phyloP scores from a whole-genome alignment of 2,888 invertebrate species.

The Scaptodrosophila latifasciaeformis region DNA sequence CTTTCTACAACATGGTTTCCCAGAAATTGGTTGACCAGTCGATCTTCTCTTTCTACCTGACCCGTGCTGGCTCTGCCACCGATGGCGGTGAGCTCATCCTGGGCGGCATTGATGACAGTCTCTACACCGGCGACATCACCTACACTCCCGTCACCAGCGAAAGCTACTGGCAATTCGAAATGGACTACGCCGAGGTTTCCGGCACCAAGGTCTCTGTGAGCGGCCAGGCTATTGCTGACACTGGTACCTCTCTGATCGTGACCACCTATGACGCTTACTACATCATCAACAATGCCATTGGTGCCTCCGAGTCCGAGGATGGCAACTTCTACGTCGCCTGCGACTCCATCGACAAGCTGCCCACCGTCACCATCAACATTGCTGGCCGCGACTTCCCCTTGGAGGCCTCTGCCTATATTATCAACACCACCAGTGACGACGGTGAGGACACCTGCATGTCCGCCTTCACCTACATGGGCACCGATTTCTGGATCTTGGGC shows the following conservation, averaged over 20 bases:
- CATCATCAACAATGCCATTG: slow-evolving; percentile 85
- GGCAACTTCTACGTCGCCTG: slow-evolving; percentile 82
- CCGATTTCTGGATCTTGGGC: slow-evolving; percentile 92
- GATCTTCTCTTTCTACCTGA: slow-evolving; percentile 95
- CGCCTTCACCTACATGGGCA: slow-evolving; percentile 91
- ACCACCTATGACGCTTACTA: slow-evolving; percentile 86
- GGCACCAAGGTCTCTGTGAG: slow-evolving; percentile 79
- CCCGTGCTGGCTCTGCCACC: slow-evolving; percentile 80
- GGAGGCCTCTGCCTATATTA: slow-evolving; percentile 86
- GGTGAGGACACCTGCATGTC: slow-evolving; percentile 84
- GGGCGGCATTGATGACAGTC: slow-evolving; percentile 92
- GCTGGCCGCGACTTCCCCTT: slow-evolving; percentile 85
- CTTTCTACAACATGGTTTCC: slow-evolving; percentile 92
- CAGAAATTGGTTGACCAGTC: slow-evolving; percentile 83
- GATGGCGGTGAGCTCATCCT: slow-evolving; percentile 90
- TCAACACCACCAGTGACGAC: slow-evolving; percentile 63
- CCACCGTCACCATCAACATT: slow-evolving; percentile 84
- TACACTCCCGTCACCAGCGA: slow-evolving; percentile 87
- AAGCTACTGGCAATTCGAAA: slow-evolving; percentile 96
- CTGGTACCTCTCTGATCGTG: slow-evolving; percentile 95
- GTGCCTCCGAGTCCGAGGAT: slow-evolving; percentile 77
- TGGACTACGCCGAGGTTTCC: slow-evolving; percentile 81
- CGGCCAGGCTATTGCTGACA: slow-evolving; percentile 95
- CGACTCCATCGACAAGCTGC: slow-evolving; percentile 82
- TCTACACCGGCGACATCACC: slow-evolving; percentile 80